These are phyloP conservation scores for Drosophila serrata DNA, from an alignment of 1,140 invertebrate genomes.

Conservation along the genomic window DNA sequence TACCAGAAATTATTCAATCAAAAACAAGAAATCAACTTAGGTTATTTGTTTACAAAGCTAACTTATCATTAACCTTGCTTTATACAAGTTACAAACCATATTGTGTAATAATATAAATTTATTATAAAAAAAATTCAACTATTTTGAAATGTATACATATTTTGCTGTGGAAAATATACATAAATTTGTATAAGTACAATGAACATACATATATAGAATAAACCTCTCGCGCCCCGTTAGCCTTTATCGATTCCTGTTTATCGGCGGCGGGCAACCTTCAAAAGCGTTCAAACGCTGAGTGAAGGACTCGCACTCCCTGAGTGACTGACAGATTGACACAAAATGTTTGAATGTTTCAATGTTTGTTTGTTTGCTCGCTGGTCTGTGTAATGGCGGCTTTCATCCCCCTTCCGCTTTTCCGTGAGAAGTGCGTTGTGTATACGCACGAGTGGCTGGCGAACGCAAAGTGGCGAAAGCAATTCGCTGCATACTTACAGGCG, in stretches of 20 bases:
- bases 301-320: constrained; percentile 30
- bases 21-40: too few relatives aligned
- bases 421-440: constrained; percentile 22
- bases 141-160: not conserved
- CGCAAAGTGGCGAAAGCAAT: constrained; percentile 1
- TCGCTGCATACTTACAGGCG: constrained; percentile 22
- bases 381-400: constrained; percentile 25
- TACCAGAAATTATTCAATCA: not conserved
- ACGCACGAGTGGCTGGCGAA: constrained; percentile 43
- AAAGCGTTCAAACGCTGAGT: constrained; percentile 43
- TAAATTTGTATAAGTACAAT: constrained; percentile 7
- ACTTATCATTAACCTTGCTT: too few relatives aligned
- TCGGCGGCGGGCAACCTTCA: constrained; percentile 43
- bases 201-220: constrained; percentile 20
- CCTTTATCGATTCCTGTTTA: constrained; percentile 69
- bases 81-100: too few relatives aligned
- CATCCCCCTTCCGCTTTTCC: not conserved
- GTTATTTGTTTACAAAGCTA: too few relatives aligned
- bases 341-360: constrained; percentile 56
- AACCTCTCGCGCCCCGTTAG: constrained; percentile 36
- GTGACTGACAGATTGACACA: constrained; percentile 54
- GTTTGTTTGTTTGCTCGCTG: constrained; percentile 42
- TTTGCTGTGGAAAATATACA: constrained; percentile 1
- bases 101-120: not conserved
- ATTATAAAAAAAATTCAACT: not conserved